Evolutionary conservation across 2,113 vertebrate genomes (phyloP).

Genomic region (Neopipo cinnamomea): DNA sequence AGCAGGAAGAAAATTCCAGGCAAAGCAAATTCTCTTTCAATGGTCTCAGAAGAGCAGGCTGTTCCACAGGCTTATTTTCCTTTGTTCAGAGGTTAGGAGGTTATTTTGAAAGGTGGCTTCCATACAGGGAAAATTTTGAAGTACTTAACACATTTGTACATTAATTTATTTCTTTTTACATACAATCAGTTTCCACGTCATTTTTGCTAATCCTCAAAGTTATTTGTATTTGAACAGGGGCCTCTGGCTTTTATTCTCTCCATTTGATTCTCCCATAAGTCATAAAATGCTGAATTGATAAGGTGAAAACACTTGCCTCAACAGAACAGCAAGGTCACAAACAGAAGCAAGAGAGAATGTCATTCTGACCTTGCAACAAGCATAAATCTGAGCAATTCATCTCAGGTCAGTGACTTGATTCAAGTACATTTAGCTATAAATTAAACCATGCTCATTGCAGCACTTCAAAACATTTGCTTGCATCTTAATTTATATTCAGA

Average conservation of each 20-base stretch:
- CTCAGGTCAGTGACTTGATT: neutral
- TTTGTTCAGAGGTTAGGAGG: neutral
- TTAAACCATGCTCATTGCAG: neutral
- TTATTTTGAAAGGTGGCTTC: slow-evolving; percentile 8
- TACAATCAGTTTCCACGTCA: neutral
- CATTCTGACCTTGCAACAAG: neutral
- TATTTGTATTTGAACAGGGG: slow-evolving; percentile 13
- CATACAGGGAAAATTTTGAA: neutral
- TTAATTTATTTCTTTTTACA: neutral
- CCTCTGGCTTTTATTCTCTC: slow-evolving; percentile 32
- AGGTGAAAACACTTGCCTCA: neutral
- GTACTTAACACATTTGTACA: neutral
- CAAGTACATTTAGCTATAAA: neutral
- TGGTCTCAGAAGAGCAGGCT: neutral
- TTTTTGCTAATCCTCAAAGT: neutral
- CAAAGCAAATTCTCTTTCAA: neutral
- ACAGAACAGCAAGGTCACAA: neutral
- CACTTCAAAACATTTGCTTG: neutral
- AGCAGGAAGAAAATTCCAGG: neutral
- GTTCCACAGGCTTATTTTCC: neutral
- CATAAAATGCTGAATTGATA: slow-evolving; percentile 29
- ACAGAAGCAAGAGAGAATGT: neutral
- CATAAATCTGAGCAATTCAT: neutral
- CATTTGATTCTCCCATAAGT: slow-evolving; percentile 16
- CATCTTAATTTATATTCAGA: neutral